Evolutionary conservation across 2,888 invertebrate species (phyloP).

Genomic region (Tipula confusa): DNA sequence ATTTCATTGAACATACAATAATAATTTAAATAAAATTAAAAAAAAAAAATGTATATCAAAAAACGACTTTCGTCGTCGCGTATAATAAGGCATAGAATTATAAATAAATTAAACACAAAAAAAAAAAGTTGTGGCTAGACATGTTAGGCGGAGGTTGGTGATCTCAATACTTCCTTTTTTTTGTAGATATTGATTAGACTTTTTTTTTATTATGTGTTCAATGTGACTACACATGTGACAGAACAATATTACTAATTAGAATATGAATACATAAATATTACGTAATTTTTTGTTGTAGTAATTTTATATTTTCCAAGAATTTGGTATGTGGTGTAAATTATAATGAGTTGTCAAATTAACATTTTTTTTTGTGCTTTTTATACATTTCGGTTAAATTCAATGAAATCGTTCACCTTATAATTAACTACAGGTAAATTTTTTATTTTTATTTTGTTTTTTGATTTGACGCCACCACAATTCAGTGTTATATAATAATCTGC

Average conservation of each 20-base stretch:
- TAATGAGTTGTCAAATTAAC: background rate
- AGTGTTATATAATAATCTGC: background rate
- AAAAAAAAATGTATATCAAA: background rate
- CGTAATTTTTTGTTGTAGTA: background rate
- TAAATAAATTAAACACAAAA: background rate
- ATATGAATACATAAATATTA: background rate
- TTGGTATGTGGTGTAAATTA: background rate
- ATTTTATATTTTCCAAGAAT: too few species aligned
- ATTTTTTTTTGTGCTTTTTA: background rate
- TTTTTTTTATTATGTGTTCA: background rate
- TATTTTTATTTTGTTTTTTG: background rate
- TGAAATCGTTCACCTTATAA: background rate
- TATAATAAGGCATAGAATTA: background rate
- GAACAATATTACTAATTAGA: background rate
- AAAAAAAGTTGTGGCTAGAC: background rate
- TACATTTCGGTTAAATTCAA: background rate
- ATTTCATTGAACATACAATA: background rate
- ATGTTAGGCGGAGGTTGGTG: background rate
- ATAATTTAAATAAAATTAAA: background rate
- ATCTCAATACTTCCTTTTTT: background rate
- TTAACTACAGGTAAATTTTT: background rate
- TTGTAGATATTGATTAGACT: background rate
- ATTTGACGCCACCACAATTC: background rate
- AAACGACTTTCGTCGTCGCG: background rate
- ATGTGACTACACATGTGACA: background rate